These are phyloP conservation scores for Bombus affinis DNA, from an alignment of 1,140 invertebrate genomes.

Conservation along the genomic window DNA sequence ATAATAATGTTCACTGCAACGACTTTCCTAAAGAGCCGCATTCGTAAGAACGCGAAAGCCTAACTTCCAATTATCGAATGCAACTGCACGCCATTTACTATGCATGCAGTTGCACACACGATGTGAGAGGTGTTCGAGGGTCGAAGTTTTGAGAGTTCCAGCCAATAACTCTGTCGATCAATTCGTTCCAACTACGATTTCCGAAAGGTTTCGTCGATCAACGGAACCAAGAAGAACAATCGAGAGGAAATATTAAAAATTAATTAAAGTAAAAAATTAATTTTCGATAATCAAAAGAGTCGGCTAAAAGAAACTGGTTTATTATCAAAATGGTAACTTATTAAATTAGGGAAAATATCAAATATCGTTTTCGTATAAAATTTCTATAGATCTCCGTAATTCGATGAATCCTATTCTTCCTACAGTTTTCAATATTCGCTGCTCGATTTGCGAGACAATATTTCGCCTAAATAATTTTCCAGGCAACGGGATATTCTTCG, in stretches of 20 bases:
- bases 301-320: too few species aligned
- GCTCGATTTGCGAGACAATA: background rate
- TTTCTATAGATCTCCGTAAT: background rate
- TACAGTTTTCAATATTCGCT: background rate
- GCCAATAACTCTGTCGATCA: background rate
- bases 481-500: background rate
- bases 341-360: background rate
- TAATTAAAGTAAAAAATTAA: too few species aligned
- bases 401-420: background rate
- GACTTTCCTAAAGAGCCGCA: slow-evolving; percentile 30
- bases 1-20: slow-evolving; percentile 36
- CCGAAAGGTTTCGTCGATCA: background rate
- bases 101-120: slow-evolving; percentile 22
- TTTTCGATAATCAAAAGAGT: too few species aligned
- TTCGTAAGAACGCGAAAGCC: slow-evolving; percentile 37
- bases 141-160: slow-evolving; percentile 22
- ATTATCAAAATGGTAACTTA: background rate
- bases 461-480: background rate
- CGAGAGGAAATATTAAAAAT: too few species aligned
- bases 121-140: background rate
- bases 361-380: too few species aligned
- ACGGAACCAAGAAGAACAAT: rapidly evolving
- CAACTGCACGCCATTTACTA: slow-evolving; percentile 43
- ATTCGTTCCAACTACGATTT: background rate
- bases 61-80: slow-evolving; percentile 46